A percentile compares a stretch with the other conserved stretches of the same genome.
Evolutionary conservation across 2,113 vertebrate genomes (phyloP).

Genomic region (Limnothrissa miodon): DNA sequence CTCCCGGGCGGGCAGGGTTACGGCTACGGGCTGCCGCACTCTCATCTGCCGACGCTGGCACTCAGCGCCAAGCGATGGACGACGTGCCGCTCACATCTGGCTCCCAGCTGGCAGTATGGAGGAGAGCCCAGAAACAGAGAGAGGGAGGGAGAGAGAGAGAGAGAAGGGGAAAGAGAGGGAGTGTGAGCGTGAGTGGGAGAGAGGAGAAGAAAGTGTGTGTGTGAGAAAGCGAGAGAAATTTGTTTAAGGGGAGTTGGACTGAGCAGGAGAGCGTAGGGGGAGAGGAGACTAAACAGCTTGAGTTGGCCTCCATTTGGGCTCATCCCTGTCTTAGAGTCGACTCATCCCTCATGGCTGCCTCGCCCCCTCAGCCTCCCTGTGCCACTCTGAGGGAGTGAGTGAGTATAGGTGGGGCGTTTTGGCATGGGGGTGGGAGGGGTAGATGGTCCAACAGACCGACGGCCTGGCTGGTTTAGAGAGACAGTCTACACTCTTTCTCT

Average conservation of each 20-base stretch:
- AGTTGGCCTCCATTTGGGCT: not conserved
- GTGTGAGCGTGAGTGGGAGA: not conserved
- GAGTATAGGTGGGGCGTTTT: not conserved
- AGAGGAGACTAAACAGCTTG: not conserved
- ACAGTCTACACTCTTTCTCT: not conserved
- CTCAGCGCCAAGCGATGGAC: conserved; percentile 55
- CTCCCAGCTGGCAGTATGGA: conserved; percentile 62
- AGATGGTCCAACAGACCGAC: not conserved
- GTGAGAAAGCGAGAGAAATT: not conserved
- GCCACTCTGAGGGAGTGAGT: not conserved
- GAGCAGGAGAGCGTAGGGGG: not conserved
- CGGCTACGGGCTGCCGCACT: conserved; percentile 45
- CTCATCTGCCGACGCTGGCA: conserved; percentile 59
- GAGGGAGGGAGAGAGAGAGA: conserved; percentile 23
- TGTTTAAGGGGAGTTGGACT: not conserved
- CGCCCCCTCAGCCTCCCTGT: not conserved
- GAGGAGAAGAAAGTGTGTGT: conserved; percentile 4
- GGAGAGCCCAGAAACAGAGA: not conserved
- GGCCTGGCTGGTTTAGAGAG: not conserved
- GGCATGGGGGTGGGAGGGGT: not conserved
- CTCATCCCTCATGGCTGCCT: conserved; percentile 7
- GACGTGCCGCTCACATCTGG: conserved; percentile 75
- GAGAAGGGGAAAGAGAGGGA: not conserved
- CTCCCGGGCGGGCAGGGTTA: not conserved
- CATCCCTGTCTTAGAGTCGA: conserved; percentile 31